A percentile compares a stretch with the other conserved stretches of the same genome.
Conservation (phyloP, 2,113 vertebrate genomes). For the Tenrec ecaudatus region DNA sequence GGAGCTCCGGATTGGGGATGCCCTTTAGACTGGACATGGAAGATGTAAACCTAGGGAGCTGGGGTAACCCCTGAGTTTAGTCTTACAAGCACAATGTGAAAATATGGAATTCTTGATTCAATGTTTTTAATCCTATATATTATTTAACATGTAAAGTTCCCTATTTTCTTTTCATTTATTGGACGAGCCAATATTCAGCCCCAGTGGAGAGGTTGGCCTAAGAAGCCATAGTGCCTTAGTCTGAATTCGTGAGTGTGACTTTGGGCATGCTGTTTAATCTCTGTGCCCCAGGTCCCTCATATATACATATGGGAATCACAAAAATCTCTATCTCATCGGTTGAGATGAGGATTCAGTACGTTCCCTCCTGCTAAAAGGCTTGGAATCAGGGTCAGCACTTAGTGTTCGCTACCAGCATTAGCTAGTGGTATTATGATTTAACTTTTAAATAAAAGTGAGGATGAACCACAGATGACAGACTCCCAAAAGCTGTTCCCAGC, state of each 20-base stretch:
- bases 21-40: background rate
- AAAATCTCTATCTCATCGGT: background rate
- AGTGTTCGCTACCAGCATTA: background rate
- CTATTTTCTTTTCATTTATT: accelerated
- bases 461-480: conserved; percentile 43
- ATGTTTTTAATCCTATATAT: background rate
- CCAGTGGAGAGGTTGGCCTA: background rate
- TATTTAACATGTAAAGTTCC: background rate
- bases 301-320: background rate
- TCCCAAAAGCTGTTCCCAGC: background rate
- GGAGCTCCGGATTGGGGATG: background rate
- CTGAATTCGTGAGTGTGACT: background rate
- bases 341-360: background rate
- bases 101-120: background rate
- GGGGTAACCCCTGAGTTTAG: background rate
- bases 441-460: conserved; percentile 33
- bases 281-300: background rate
- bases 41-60: too few species aligned
- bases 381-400: background rate
- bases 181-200: background rate
- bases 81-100: conserved; percentile 34
- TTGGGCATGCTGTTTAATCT: background rate
- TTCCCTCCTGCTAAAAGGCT: background rate
- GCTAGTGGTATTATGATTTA: background rate
- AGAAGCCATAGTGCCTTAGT: background rate